Evolutionary conservation across 2,113 vertebrate genomes (phyloP).

Genomic region (Polypterus bichir): DNA sequence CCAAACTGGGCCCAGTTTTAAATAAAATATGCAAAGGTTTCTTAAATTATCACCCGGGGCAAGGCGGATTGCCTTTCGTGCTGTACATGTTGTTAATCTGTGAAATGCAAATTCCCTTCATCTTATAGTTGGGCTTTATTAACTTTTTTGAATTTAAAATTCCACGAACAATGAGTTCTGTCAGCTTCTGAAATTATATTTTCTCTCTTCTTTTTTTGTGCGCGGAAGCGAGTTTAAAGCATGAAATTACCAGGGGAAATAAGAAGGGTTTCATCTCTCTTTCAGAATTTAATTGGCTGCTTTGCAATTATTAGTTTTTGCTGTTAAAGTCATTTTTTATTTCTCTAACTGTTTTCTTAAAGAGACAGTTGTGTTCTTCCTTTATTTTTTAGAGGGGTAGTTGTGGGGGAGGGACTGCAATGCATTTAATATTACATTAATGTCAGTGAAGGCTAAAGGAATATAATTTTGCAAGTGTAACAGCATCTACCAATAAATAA

Average conservation of each 20-base stretch:
- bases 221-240: conserved; percentile 98
- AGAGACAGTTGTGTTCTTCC: conserved; percentile 60
- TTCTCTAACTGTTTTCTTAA: conserved; percentile 97
- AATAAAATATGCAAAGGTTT: conserved; percentile 99
- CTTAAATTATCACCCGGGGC: conserved; percentile 99
- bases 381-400: conserved; percentile 24
- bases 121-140: conserved; percentile 99
- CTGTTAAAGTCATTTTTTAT: conserved; percentile 97
- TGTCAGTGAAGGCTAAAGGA: too few relatives aligned
- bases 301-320: conserved; percentile 99
- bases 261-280: conserved; percentile 99
- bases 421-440: too few relatives aligned
- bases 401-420: conserved; percentile 8
- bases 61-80: conserved; percentile 98
- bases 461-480: too few relatives aligned
- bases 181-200: conserved; percentile 99
- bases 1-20: conserved; percentile 99
- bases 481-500: too few relatives aligned
- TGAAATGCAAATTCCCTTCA: conserved; percentile 99
- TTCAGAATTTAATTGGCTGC: conserved; percentile 99
- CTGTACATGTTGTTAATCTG: conserved; percentile 99
- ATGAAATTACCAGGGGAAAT: conserved; percentile 99
- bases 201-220: conserved; percentile 89
- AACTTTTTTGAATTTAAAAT: conserved; percentile 99
- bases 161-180: conserved; percentile 99